These are phyloP conservation scores for Agrotis segetum DNA, from an alignment of 2,888 invertebrate species.

Conservation along the genomic window DNA sequence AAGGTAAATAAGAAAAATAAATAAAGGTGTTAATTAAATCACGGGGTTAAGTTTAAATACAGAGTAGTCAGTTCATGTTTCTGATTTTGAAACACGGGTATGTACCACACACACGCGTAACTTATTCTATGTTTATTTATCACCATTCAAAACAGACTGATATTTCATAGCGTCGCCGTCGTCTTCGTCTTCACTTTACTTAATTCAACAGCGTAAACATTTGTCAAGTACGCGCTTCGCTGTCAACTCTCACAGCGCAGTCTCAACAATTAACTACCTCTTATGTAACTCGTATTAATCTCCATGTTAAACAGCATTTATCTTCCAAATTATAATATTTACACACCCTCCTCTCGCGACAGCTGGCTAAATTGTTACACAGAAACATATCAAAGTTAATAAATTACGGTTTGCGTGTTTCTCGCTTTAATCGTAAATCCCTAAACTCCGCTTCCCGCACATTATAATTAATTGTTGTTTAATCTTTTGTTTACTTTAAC, in stretches of 20 bases:
- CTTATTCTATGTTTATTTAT: too few relatives aligned
- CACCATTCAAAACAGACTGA: too few relatives aligned
- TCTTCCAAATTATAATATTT: conserved; percentile 32
- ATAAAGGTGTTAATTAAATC: too few relatives aligned
- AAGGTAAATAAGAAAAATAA: too few relatives aligned
- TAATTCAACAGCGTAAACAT: not conserved
- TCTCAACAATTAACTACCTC: not conserved
- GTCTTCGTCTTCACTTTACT: too few relatives aligned
- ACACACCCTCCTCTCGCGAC: conserved; percentile 16
- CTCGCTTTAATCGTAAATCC: conserved; percentile 39
- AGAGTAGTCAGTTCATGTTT: too few relatives aligned
- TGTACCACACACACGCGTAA: too few relatives aligned
- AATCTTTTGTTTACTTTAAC: conserved; percentile 31
- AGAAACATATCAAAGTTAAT: conserved; percentile 31
- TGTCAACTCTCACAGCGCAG: not conserved
- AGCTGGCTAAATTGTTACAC: conserved; percentile 12
- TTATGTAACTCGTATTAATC: conserved; percentile 7
- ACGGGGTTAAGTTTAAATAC: too few relatives aligned
- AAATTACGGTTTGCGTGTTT: conserved; percentile 42
- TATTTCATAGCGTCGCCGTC: too few relatives aligned
- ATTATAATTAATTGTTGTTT: conserved; percentile 46
- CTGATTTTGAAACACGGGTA: too few relatives aligned
- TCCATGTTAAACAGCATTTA: not conserved
- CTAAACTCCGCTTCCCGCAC: conserved; percentile 13
- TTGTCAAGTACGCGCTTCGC: not conserved